phyloP scores from a whole-genome alignment of 2,888 invertebrate genomes.

The Heliconius ethilla region DNA sequence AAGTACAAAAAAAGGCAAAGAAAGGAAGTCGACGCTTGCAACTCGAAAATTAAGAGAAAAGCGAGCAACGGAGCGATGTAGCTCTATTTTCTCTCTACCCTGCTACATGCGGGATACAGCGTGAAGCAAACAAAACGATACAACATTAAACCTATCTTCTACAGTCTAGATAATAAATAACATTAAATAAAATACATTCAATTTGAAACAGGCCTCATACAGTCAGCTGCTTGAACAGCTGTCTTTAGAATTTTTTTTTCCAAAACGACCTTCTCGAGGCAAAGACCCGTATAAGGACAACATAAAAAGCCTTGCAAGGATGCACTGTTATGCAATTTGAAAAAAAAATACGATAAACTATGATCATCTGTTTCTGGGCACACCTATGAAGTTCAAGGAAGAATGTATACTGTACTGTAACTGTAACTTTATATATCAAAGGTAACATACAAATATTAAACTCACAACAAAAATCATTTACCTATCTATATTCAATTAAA shows the following conservation, averaged over 20 bases:
- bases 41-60: too few species aligned
- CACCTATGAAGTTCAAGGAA: not conserved
- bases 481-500: not conserved
- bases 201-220: conserved; percentile 45
- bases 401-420: not conserved
- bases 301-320: conserved; percentile 23
- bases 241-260: conserved; percentile 37
- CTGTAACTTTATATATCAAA: not conserved
- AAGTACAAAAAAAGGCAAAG: too few species aligned
- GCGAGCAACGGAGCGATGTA: too few species aligned
- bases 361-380: not conserved
- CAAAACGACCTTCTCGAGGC: conserved; percentile 43
- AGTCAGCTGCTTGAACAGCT: conserved; percentile 53
- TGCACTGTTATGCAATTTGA: conserved; percentile 11
- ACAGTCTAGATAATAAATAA: conserved; percentile 2
- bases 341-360: conserved; percentile 13
- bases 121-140: too few species aligned
- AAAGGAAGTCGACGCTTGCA: too few species aligned
- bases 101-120: too few species aligned
- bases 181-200: conserved; percentile 12
- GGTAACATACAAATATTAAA: not conserved
- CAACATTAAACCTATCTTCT: too few species aligned
- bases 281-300: conserved; percentile 30
- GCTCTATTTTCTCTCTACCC: too few species aligned
- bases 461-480: not conserved